Conservation (phyloP, 92 coral and sea anemone genomes). For the Epizoanthus rinbou region DNA sequence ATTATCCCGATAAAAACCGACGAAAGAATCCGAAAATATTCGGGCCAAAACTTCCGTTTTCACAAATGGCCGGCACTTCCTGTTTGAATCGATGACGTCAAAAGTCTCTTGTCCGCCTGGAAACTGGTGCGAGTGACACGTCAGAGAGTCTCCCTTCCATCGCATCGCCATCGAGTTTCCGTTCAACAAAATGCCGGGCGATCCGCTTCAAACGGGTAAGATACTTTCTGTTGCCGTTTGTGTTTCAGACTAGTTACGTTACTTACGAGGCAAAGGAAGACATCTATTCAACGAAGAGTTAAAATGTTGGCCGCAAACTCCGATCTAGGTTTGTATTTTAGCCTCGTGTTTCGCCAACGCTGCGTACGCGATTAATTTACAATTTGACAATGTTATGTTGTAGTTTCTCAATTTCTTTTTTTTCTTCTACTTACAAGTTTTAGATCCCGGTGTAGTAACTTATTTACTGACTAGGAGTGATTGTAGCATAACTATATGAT, state of each 20-base stretch:
- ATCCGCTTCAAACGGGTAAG: constrained; percentile 91
- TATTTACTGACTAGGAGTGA: not conserved
- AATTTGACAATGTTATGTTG: not conserved
- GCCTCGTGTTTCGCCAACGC: not conserved
- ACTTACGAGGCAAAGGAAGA: not conserved
- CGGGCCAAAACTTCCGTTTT: not conserved
- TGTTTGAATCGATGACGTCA: constrained; percentile 1
- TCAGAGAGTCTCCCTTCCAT: constrained; percentile 61
- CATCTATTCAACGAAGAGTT: constrained; percentile 10
- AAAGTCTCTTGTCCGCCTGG: constrained; percentile 29
- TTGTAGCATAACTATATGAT: not conserved
- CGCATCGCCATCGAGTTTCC: constrained; percentile 43
- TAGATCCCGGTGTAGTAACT: not conserved
- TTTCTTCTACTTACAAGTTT: constrained; percentile 14
- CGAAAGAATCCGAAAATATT: constrained; percentile 21
- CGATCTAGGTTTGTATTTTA: not conserved
- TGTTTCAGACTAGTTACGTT: not conserved
- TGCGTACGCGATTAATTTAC: not conserved
- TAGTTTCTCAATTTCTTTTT: not conserved
- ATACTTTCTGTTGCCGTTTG: constrained; percentile 1
- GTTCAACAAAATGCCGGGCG: constrained; percentile 86
- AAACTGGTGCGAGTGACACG: constrained; percentile 75
- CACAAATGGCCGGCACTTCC: not conserved
- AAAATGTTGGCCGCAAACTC: constrained; percentile 45
- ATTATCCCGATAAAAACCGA: not conserved